phyloP scores from a whole-genome alignment of 2,888 invertebrate genomes.

The Napeogenes inachia region DNA sequence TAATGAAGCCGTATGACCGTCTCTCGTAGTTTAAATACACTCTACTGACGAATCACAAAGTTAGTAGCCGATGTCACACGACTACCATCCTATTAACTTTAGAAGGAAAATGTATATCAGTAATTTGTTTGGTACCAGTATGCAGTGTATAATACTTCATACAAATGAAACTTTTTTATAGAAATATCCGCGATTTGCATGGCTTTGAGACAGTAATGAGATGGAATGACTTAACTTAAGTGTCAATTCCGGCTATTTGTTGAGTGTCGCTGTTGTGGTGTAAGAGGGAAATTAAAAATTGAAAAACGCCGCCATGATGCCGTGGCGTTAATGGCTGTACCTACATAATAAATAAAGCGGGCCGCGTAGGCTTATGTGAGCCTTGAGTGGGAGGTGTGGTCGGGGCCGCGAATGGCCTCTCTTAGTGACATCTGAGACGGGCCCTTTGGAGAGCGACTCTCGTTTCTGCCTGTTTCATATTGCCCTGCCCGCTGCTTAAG shows the following conservation, averaged over 20 bases:
- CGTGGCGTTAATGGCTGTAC: constrained; percentile 74
- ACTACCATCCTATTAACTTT: too few relatives aligned
- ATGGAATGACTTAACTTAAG: constrained; percentile 59
- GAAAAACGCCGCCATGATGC: constrained; percentile 75
- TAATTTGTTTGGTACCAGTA: too few relatives aligned
- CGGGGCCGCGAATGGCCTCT: constrained; percentile 73
- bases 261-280: constrained; percentile 53
- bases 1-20: constrained; percentile 52
- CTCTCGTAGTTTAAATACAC: constrained; percentile 11
- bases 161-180: background rate
- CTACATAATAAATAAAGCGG: constrained; percentile 74
- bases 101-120: too few relatives aligned
- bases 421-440: constrained; percentile 73
- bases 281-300: constrained; percentile 76
- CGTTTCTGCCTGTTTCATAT: constrained; percentile 73
- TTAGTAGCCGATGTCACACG: constrained; percentile 8
- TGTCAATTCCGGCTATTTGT: constrained; percentile 63
- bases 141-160: background rate
- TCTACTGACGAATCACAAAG: constrained; percentile 24
- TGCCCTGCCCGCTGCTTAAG: constrained; percentile 67
- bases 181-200: background rate
- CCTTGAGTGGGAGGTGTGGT: constrained; percentile 76
- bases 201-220: constrained; percentile 6
- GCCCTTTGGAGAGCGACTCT: constrained; percentile 71
- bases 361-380: constrained; percentile 73